phyloP scores from a whole-genome alignment of 2,797 vertebrate species.

The Denticeps clupeoides region DNA sequence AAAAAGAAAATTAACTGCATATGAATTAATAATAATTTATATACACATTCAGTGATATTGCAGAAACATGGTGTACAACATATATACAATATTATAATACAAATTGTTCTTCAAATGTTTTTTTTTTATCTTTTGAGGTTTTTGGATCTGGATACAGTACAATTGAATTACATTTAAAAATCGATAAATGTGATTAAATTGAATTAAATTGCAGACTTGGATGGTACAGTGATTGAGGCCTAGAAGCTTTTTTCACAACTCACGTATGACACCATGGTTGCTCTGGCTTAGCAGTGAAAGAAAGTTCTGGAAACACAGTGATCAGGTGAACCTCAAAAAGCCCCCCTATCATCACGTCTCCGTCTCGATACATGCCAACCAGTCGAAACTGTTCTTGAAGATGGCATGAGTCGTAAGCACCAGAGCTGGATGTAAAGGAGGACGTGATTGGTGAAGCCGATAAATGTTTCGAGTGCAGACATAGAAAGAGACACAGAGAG shows the following conservation, averaged over 20 bases:
- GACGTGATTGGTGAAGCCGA: neutral
- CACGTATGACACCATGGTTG: constrained; percentile 34
- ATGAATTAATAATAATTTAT: neutral
- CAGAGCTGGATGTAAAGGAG: constrained; percentile 7
- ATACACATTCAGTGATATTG: neutral
- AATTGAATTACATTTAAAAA: too few relatives aligned
- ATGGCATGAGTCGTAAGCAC: constrained; percentile 14
- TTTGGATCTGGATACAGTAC: too few relatives aligned
- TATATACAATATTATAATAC: neutral
- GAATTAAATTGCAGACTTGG: too few relatives aligned
- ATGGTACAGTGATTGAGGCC: too few relatives aligned
- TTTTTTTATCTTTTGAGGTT: too few relatives aligned
- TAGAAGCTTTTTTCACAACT: constrained; percentile 14
- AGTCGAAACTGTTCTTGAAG: constrained; percentile 34
- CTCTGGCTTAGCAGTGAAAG: constrained; percentile 41
- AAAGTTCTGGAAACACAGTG: constrained; percentile 11
- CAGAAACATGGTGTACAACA: neutral
- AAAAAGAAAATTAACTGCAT: neutral
- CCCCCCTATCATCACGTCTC: constrained; percentile 31
- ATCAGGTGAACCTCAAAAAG: constrained; percentile 26
- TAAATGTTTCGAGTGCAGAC: constrained; percentile 13
- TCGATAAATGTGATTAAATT: too few relatives aligned
- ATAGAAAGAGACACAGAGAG: constrained; percentile 13
- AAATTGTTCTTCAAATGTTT: too few relatives aligned
- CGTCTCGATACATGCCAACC: constrained; percentile 32